Base-by-base conservation (phyloP, 1,140 invertebrate species). In the Paracyclopina nana region DNA sequence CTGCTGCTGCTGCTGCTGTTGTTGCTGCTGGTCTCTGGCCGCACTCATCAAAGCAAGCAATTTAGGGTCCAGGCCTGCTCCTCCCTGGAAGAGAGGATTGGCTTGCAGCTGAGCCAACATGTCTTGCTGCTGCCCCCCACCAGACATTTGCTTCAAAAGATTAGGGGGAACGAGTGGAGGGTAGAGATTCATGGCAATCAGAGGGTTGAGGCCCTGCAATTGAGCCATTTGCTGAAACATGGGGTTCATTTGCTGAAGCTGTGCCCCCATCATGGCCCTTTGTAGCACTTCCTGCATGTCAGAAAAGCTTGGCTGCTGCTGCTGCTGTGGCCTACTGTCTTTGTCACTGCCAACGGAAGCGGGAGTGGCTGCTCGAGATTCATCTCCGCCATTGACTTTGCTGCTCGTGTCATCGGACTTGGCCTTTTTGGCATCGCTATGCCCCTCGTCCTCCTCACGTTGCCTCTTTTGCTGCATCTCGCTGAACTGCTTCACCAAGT, bases 401-500 rank as follows among this genome's bases (percentile, higher is more conserved):
- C 46, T 26, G 14, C n/a, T 4, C 5, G 8, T 46, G 8, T 25
- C 22, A 11, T 45, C 43, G 4, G 43, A 22, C 5, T 45, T 45
- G 25, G 20, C n/a, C 6, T 14, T 27, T 60, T 50, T 44, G 50
- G 24, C 1, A 20, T 9, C 25, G 52, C 55, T n/a, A 29, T 29
- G 34, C 27, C 12, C n/a, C n/a, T 48, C 28, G 16, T 48, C 45
- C 25, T 27, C 29, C 4, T 45, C 43, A 14, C 14, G 14, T 22
- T 25, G 9, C 2, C 11, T 4, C 59, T 76, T 72, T 61, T 83
- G 80, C 59, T 84, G 79, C 60, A 82, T 82, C 62, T 91, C 86
- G 67, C 88, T 90, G 63, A 88, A 91, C 65, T 92, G 87, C 82
- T 90, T 90, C 4, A 92, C 85, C 54, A 92, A 73, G 62, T 92